Percentiles rank a stretch among this genome's conserved stretches.
Conservation (phyloP, 2,797 vertebrate genomes). For the Lagodon rhomboides region DNA sequence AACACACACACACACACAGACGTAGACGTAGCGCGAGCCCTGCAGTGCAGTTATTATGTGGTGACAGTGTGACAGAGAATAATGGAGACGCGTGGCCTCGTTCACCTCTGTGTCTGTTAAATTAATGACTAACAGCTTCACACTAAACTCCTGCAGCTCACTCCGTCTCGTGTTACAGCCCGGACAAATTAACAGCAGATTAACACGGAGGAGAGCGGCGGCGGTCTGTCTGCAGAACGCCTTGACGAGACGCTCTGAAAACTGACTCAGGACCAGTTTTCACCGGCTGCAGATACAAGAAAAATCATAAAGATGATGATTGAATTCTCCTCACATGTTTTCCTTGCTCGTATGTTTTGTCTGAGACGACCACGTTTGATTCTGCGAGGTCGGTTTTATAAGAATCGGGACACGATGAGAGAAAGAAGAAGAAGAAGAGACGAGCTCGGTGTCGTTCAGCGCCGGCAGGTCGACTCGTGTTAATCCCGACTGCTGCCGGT, state of each 20-base stretch:
- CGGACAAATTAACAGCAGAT: conserved; percentile 71
- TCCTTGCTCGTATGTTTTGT: not conserved
- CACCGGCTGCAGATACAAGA: too few relatives aligned
- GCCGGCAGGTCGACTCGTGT: conserved; percentile 55
- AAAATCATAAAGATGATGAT: too few relatives aligned
- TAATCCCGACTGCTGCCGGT: conserved; percentile 70
- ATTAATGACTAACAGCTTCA: conserved; percentile 77
- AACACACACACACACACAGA: conserved; percentile 8
- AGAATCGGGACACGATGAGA: not conserved
- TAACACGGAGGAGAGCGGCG: conserved; percentile 50
- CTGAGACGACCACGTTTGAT: not conserved
- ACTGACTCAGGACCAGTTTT: too few relatives aligned
- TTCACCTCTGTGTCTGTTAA: conserved; percentile 73
- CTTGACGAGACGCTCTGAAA: not conserved
- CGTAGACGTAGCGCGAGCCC: not conserved
- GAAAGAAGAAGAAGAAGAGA: not conserved
- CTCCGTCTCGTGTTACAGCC: conserved; percentile 57
- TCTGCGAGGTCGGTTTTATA: not conserved
- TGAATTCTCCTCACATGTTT: too few relatives aligned
- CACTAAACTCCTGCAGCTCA: conserved; percentile 68
- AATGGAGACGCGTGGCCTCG: conserved; percentile 74
- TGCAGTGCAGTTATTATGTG: conserved; percentile 59
- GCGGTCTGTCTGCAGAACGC: conserved; percentile 20
- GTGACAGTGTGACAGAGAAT: conserved; percentile 75
- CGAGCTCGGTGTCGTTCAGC: not conserved